phyloP scores from a whole-genome alignment of 1,140 invertebrate species.

The Capitella teleta region DNA sequence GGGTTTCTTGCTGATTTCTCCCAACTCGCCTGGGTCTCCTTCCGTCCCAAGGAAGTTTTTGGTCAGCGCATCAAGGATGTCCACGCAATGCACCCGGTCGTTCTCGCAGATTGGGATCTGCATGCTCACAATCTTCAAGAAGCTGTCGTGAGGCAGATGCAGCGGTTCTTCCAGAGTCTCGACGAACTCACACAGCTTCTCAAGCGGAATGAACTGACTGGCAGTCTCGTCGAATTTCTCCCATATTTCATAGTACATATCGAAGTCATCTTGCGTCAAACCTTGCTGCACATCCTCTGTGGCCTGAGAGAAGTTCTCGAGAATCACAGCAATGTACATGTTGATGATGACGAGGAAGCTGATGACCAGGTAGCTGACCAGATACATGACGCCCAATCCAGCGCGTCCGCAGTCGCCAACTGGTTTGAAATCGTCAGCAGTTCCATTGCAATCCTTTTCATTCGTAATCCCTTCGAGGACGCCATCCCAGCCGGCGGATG shows the following conservation, averaged over 20 bases:
- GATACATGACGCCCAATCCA: constrained; percentile 83
- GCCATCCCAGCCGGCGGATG: constrained; percentile 92
- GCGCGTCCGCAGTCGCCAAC: constrained; percentile 86
- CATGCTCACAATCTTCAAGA: constrained; percentile 97
- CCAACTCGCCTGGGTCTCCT: constrained; percentile 57
- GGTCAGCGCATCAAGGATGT: constrained; percentile 85
- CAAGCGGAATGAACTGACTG: constrained; percentile 89
- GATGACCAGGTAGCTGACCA: constrained; percentile 91
- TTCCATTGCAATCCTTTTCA: constrained; percentile 62
- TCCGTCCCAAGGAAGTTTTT: constrained; percentile 87
- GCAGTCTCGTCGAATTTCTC: constrained; percentile 95
- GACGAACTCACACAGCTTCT: constrained; percentile 84
- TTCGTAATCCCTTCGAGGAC: constrained; percentile 92
- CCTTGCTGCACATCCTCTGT: constrained; percentile 98
- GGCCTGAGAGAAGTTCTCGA: constrained; percentile 96
- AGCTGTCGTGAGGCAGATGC: constrained; percentile 92
- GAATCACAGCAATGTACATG: constrained; percentile 98
- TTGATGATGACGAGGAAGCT: constrained; percentile 97
- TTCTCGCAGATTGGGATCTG: constrained; percentile 96
- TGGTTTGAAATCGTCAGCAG: constrained; percentile 46
- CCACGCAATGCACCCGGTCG: constrained; percentile 92
- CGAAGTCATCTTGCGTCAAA: constrained; percentile 94
- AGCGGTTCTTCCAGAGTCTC: constrained; percentile 65
- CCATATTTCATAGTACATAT: constrained; percentile 99
- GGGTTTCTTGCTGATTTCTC: constrained; percentile 4